These are phyloP conservation scores for Phlogophora meticulosa DNA, from an alignment of 2,888 invertebrate species.

Conservation along the genomic window DNA sequence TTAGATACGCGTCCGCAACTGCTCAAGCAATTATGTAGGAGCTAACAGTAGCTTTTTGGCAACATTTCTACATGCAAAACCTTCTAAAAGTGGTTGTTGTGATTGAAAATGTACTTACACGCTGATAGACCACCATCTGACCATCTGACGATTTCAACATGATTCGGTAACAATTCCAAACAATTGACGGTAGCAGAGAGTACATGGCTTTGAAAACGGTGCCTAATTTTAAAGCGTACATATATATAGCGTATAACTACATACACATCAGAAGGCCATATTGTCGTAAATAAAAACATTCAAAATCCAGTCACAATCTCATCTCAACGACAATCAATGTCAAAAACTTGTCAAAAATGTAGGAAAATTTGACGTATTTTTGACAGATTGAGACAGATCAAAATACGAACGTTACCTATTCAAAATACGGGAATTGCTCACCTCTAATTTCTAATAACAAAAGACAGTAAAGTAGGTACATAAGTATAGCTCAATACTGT, in stretches of 20 bases:
- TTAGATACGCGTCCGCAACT: slow-evolving; percentile 62
- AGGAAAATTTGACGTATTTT: no score
- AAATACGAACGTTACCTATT: no score
- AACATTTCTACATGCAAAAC: slow-evolving; percentile 55
- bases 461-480: no score
- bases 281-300: no score
- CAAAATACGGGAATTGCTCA: no score
- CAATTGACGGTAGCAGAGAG: slow-evolving; percentile 4
- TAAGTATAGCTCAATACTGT: not conserved
- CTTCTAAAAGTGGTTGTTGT: slow-evolving; percentile 23
- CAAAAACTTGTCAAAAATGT: no score
- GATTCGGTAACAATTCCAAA: slow-evolving; percentile 14
- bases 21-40: slow-evolving; percentile 56
- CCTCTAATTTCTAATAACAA: no score
- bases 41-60: slow-evolving; percentile 60
- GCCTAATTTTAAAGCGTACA: not conserved
- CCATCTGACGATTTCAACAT: slow-evolving; percentile 9
- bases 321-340: no score
- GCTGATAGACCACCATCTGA: not conserved
- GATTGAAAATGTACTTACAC: slow-evolving; percentile 23
- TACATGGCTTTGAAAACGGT: not conserved
- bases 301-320: no score
- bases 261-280: no score
- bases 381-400: no score
- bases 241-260: no score